A percentile compares a stretch with the other conserved stretches of the same genome.
Evolutionary conservation across 2,113 vertebrate genomes (phyloP).

Genomic region (Tragelaphus buxtoni): DNA sequence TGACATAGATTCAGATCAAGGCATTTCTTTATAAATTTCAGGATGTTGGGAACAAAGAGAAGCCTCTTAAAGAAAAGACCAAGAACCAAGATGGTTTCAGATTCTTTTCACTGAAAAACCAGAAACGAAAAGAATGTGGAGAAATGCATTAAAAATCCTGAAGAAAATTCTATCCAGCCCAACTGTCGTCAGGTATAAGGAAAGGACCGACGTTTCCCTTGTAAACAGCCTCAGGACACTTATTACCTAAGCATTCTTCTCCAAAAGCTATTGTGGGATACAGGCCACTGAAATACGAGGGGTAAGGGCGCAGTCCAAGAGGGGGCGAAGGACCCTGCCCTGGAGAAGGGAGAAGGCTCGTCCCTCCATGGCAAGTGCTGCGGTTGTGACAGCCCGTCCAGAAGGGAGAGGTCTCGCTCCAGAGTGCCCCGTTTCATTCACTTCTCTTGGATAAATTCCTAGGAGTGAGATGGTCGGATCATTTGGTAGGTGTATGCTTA

Average conservation of each 20-base stretch:
- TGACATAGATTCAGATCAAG: neutral
- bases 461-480: neutral
- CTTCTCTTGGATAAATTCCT: neutral
- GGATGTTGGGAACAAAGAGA: neutral
- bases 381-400: rapidly evolving
- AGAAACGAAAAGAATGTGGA: neutral
- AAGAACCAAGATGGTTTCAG: too few species aligned
- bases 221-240: too few species aligned
- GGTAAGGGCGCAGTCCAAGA: rapidly evolving
- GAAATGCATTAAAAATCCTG: neutral
- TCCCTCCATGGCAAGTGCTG: rapidly evolving
- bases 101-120: too few species aligned
- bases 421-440: neutral
- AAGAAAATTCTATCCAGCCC: neutral
- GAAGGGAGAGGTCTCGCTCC: too few species aligned
- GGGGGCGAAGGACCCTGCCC: neutral
- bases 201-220: rapidly evolving
- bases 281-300: neutral
- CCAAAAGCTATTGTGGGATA: neutral
- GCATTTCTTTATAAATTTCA: neutral
- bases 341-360: neutral
- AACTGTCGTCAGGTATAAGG: neutral
- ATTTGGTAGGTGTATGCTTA: neutral
- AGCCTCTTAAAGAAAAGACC: neutral
- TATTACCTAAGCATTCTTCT: too few species aligned